Evolutionary conservation across 2,113 vertebrate species (phyloP).

Genomic region (Rhegmatorhina hoffmannsi): DNA sequence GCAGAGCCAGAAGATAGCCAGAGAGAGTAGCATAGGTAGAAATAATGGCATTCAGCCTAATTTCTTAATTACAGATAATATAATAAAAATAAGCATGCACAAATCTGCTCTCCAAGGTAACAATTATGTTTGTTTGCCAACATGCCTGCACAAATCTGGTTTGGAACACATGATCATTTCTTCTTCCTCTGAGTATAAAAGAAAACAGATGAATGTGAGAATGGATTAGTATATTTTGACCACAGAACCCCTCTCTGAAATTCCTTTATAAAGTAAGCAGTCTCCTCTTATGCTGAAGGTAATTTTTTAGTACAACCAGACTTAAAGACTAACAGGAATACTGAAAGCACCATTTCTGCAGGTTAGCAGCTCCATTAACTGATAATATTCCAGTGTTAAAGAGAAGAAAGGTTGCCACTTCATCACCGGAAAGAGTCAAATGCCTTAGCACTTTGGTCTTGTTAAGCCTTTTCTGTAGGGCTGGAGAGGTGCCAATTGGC

Average conservation of each 20-base stretch:
- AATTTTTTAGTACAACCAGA: not conserved
- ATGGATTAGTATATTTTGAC: not conserved
- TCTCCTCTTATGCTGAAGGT: not conserved
- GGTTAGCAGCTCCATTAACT: not conserved
- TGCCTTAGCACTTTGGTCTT: not conserved
- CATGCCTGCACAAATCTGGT: not conserved
- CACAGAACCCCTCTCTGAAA: not conserved
- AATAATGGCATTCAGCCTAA: not conserved
- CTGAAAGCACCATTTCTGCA: not conserved
- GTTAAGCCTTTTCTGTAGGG: not conserved
- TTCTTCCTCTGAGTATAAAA: not conserved
- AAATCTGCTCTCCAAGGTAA: not conserved
- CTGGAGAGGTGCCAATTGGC: not conserved
- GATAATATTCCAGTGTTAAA: not conserved
- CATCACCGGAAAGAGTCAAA: not conserved
- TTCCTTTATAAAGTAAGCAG: not conserved
- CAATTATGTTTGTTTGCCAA: not conserved
- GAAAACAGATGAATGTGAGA: not conserved
- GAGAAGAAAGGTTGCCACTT: not conserved
- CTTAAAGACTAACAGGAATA: not conserved
- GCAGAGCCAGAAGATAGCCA: not conserved
- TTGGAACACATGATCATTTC: not conserved
- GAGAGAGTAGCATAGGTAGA: not conserved
- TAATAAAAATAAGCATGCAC: not conserved
- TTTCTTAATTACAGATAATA: not conserved